Evolutionary conservation across 2,113 vertebrate species (phyloP).

Genomic region (Rousettus leschenaultii): DNA sequence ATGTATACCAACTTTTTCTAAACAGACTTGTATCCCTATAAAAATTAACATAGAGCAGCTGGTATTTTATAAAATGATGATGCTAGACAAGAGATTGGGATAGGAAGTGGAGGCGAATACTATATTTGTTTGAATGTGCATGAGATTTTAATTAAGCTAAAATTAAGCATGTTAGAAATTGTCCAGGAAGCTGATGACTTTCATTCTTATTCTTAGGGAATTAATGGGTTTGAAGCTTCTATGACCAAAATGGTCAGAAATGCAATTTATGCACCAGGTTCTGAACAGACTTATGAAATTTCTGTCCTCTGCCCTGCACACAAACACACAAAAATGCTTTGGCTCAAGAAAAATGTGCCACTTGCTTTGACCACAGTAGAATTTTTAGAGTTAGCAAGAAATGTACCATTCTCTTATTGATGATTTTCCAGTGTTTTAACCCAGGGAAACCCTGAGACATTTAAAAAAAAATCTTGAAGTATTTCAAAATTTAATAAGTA

Average conservation of each 20-base stretch:
- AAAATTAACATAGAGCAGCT: slow-evolving; percentile 73
- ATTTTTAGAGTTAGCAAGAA: background rate
- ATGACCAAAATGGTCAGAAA: slow-evolving; percentile 20
- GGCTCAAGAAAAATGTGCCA: background rate
- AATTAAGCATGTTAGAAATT: slow-evolving; percentile 68
- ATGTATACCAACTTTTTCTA: slow-evolving; percentile 57
- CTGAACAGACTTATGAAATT: background rate
- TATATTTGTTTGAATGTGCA: slow-evolving; percentile 68
- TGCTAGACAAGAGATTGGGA: slow-evolving; percentile 56
- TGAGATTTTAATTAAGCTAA: slow-evolving; percentile 69
- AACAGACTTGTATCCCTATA: slow-evolving; percentile 57
- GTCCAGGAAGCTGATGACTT: slow-evolving; percentile 54
- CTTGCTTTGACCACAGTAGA: background rate
- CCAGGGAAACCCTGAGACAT: background rate
- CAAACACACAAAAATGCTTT: background rate
- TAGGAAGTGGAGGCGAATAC: slow-evolving; percentile 69
- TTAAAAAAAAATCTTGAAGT: background rate
- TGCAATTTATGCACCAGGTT: background rate
- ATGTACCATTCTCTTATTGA: background rate
- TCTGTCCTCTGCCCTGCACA: background rate
- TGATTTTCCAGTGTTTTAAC: background rate
- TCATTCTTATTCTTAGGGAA: slow-evolving; percentile 27
- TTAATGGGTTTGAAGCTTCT: background rate
- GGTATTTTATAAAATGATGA: slow-evolving; percentile 69
- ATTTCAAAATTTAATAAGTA: background rate